Evolutionary conservation across 2,797 vertebrate genomes (phyloP).

Genomic region (Heterohyrax brucei): DNA sequence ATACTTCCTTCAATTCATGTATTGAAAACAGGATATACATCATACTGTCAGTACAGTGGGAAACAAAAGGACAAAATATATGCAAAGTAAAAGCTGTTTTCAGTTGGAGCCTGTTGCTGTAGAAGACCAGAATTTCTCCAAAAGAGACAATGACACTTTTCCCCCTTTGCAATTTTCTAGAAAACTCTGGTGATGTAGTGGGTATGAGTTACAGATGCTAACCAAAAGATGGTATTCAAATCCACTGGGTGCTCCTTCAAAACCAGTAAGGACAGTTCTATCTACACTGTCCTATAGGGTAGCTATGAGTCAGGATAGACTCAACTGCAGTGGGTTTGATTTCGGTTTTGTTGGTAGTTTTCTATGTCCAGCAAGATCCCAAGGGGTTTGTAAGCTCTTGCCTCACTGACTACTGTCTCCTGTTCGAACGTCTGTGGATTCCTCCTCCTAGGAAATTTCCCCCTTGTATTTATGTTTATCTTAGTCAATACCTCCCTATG

Average conservation of each 20-base stretch:
- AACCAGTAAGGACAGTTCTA: too few species aligned
- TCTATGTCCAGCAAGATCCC: neutral
- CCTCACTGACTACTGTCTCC: neutral
- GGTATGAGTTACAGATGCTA: too few species aligned
- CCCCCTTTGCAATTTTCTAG: neutral
- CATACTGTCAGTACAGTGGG: neutral
- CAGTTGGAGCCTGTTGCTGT: neutral
- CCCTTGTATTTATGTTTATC: neutral
- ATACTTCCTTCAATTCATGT: neutral
- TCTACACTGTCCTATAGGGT: too few species aligned
- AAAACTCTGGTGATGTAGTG: too few species aligned
- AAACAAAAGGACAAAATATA: constrained; percentile 43
- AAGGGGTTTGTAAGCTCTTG: constrained; percentile 3
- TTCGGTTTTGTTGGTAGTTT: neutral
- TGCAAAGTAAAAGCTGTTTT: constrained; percentile 16
- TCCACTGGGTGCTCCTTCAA: too few species aligned
- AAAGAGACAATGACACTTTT: neutral
- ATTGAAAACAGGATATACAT: neutral
- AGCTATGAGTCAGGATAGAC: too few species aligned
- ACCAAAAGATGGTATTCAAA: too few species aligned
- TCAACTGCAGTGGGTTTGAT: too few species aligned
- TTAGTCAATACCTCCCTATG: neutral
- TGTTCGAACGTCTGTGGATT: neutral
- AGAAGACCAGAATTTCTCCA: neutral
- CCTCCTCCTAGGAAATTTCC: neutral